Conservation (phyloP, 2,113 vertebrate genomes). For the Connochaetes taurinus region DNA sequence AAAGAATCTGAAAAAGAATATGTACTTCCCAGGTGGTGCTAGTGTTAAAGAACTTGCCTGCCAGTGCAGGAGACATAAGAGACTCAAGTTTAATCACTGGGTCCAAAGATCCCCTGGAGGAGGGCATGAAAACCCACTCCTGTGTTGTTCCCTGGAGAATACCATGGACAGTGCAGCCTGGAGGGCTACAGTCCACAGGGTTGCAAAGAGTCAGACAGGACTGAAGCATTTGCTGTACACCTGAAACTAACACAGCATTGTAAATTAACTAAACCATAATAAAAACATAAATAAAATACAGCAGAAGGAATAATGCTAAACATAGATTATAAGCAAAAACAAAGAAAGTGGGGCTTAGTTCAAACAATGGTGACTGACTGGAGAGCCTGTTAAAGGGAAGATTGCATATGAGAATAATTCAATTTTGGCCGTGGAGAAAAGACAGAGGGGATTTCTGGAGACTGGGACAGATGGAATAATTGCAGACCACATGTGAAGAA, state of each 20-base stretch:
- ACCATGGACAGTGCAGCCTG: not conserved
- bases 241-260: not conserved
- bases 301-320: not conserved
- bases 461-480: not conserved
- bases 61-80: not conserved
- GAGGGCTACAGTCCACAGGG: not conserved
- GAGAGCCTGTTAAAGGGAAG: not conserved
- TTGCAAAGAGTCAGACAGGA: not conserved
- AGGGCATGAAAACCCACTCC: not conserved
- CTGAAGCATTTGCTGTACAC: not conserved
- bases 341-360: not conserved
- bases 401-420: fast-evolving
- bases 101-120: not conserved
- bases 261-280: not conserved
- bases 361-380: not conserved
- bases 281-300: not conserved
- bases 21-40: not conserved
- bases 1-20: not conserved
- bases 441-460: not conserved
- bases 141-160: not conserved
- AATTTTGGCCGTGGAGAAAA: not conserved
- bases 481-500: not conserved
- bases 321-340: not conserved
- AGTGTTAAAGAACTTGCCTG: not conserved
- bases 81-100: not conserved